phyloP scores from a whole-genome alignment of 2,113 vertebrate genomes.

The Myotis lucifugus region DNA sequence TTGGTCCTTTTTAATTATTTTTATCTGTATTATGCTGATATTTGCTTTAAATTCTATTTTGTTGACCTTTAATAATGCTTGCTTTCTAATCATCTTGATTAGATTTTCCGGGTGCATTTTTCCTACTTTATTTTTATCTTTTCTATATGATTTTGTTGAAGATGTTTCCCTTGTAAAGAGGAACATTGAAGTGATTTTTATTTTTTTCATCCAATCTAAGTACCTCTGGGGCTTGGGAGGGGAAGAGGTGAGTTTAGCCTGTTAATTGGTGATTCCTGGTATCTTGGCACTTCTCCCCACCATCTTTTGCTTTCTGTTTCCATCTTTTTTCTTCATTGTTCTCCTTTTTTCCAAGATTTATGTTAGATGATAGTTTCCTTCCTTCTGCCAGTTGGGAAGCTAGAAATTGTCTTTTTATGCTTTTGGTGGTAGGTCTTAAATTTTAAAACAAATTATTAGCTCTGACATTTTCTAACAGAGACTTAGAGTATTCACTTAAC shows the following conservation, averaged over 20 bases:
- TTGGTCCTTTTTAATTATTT: neutral
- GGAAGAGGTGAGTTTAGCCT: too few species aligned
- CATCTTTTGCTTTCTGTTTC: neutral
- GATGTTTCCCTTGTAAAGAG: neutral
- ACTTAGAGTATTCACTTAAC: too few species aligned
- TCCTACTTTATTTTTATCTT: neutral
- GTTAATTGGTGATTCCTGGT: rapidly evolving
- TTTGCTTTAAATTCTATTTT: neutral
- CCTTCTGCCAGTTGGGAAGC: neutral
- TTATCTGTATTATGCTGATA: neutral
- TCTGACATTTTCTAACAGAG: neutral
- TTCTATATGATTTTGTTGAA: neutral
- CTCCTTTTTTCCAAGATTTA: neutral
- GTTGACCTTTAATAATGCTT: neutral
- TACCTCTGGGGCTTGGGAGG: too few species aligned
- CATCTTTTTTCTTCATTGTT: neutral
- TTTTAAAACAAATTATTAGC: neutral
- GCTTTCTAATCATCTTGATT: neutral
- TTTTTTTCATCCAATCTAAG: neutral
- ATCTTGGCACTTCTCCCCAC: rapidly evolving
- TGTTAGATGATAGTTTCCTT: neutral
- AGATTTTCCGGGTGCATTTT: neutral
- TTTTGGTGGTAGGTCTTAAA: neutral
- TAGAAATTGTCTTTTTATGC: neutral
- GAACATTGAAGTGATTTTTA: neutral